Conservation (phyloP, 1,140 invertebrate genomes). For the Cataglyphis hispanica region DNA sequence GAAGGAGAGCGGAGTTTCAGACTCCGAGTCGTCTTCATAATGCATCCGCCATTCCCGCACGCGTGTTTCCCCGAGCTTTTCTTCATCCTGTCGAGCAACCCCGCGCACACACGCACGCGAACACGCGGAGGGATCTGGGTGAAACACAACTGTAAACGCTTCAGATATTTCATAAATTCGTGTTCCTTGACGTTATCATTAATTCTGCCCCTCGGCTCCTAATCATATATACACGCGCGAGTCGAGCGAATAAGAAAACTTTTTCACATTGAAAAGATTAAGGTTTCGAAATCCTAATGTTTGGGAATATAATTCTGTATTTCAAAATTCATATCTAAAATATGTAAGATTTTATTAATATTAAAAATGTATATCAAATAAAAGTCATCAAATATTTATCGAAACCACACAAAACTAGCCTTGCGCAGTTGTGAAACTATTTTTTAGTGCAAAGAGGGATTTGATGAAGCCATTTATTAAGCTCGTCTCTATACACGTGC, state of each 20-base stretch:
- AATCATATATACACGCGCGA: neutral
- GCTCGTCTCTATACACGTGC: neutral
- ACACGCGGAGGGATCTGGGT: constrained; percentile 5
- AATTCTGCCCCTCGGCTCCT: neutral
- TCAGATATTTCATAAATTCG: constrained; percentile 35
- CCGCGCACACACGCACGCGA: constrained; percentile 14
- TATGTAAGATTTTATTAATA: neutral
- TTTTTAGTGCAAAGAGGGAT: neutral
- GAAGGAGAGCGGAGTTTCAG: constrained; percentile 39
- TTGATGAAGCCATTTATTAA: neutral
- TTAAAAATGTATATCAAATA: neutral
- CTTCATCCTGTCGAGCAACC: constrained; percentile 52
- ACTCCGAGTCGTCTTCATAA: constrained; percentile 59
- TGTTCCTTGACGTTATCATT: neutral
- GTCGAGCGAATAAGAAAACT: neutral
- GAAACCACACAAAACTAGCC: neutral
- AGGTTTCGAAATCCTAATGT: neutral
- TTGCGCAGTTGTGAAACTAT: neutral
- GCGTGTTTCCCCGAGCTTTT: constrained; percentile 48
- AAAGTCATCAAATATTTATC: neutral
- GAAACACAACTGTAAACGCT: constrained; percentile 2
- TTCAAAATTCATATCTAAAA: neutral
- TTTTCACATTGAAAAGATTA: neutral
- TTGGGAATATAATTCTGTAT: neutral
- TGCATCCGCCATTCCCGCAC: constrained; percentile 55